Conservation (phyloP, 2,888 invertebrate species). For the Acanthosepion pharaonis region DNA sequence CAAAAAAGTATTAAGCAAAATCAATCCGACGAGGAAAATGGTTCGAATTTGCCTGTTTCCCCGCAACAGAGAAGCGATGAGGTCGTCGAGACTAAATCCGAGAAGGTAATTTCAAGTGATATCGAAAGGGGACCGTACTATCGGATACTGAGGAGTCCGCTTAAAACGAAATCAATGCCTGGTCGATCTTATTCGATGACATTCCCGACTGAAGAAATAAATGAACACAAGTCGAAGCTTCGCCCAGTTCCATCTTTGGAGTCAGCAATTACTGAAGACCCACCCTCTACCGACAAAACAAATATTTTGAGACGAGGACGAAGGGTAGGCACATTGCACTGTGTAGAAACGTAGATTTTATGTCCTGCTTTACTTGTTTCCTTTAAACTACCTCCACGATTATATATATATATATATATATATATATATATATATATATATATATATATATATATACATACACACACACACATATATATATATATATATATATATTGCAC, state of each 20-base stretch:
- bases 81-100: not conserved
- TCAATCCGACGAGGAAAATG: not conserved
- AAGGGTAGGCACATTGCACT: not conserved
- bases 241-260: not conserved
- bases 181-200: not conserved
- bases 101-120: fast-evolving
- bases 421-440: conserved; percentile 2
- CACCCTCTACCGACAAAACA: not conserved
- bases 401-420: not conserved
- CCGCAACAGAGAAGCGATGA: not conserved
- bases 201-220: not conserved
- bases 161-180: not conserved
- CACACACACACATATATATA: too few relatives aligned
- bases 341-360: not conserved
- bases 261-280: not conserved
- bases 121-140: not conserved
- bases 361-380: not conserved
- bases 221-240: not conserved
- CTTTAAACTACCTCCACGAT: not conserved
- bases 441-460: not conserved
- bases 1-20: not conserved
- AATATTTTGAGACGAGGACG: not conserved
- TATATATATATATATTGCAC: not conserved
- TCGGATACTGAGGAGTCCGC: not conserved
- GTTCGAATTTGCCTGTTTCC: not conserved